These are phyloP conservation scores for Takifugu bimaculatus DNA, from an alignment of 2,113 vertebrate species.

Conservation along the genomic window DNA sequence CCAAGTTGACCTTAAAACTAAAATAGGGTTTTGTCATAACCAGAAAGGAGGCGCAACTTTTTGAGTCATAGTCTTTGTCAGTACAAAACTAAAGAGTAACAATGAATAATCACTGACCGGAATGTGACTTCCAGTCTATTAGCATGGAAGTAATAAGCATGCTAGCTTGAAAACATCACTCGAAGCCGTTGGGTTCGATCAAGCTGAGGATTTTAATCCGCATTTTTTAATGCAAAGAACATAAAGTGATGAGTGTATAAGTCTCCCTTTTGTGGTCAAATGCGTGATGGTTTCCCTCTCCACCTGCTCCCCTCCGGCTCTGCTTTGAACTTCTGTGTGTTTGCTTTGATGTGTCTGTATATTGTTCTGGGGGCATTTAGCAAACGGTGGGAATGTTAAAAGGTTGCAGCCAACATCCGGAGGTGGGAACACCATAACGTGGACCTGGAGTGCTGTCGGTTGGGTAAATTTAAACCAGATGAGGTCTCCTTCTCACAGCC, in stretches of 20 bases:
- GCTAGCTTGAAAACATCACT: no score
- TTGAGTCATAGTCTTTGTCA: no score
- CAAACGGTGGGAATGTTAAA: conserved; percentile 48
- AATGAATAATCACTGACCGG: no score
- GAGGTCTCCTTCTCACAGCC: conserved; percentile 8
- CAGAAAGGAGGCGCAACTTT: no score
- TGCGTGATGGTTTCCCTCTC: conserved; percentile 37
- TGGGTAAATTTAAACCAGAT: conserved; percentile 62
- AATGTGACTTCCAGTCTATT: no score
- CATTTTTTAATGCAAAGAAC: neutral
- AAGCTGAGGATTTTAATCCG: neutral
- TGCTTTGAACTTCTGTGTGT: conserved; percentile 45
- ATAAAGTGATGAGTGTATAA: neutral
- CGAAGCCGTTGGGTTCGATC: conserved; percentile 13
- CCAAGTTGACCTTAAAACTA: no score
- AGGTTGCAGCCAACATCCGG: conserved; percentile 53
- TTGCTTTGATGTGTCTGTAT: conserved; percentile 20
- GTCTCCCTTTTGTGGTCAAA: neutral
- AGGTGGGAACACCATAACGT: conserved; percentile 16
- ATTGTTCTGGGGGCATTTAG: conserved; percentile 44
- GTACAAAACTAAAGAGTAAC: no score
- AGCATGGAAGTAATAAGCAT: no score
- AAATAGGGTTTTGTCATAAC: no score
- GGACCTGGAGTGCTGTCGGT: conserved; percentile 23
- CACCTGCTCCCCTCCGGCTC: conserved; percentile 53